Evolutionary conservation across 2,113 vertebrate genomes (phyloP).

Genomic region (Hyperopisus bebe): DNA sequence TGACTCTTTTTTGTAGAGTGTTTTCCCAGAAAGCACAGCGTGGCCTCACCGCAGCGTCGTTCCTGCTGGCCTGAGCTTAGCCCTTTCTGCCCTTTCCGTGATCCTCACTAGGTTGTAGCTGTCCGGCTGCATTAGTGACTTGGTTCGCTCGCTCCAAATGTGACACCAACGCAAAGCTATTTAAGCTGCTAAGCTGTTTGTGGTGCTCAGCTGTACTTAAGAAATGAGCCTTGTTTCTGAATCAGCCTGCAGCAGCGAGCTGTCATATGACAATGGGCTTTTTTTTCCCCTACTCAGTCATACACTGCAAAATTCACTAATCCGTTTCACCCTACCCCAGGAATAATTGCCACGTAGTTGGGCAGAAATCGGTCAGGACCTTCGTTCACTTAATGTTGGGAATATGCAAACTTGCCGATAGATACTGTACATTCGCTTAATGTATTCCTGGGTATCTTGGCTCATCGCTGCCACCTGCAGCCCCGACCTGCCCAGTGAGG

Average conservation of each 20-base stretch:
- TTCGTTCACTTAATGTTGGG: background rate
- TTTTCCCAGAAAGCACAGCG: background rate
- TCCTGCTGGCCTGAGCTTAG: background rate
- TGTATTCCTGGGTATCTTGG: background rate
- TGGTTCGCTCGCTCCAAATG: background rate
- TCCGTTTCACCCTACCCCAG: background rate
- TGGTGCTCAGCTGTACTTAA: conserved; percentile 16
- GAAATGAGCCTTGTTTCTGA: conserved; percentile 26
- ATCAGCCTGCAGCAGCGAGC: conserved; percentile 10
- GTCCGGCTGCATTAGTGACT: background rate
- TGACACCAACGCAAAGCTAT: background rate
- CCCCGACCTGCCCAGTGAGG: background rate
- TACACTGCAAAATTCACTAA: background rate
- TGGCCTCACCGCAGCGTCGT: no score
- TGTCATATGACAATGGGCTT: background rate
- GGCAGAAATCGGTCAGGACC: background rate
- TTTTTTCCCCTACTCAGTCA: background rate
- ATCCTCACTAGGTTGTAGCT: background rate
- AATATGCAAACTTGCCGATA: background rate
- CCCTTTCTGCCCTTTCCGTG: background rate
- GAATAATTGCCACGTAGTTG: background rate
- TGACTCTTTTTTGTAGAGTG: background rate
- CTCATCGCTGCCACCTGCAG: background rate
- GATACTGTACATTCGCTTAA: background rate
- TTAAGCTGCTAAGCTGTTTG: conserved; percentile 29